Percentiles rank a stretch among this genome's conserved stretches.
These are phyloP conservation scores for Saguinus imperator DNA, from an alignment of 2,113 vertebrate genomes.

Conservation along the genomic window DNA sequence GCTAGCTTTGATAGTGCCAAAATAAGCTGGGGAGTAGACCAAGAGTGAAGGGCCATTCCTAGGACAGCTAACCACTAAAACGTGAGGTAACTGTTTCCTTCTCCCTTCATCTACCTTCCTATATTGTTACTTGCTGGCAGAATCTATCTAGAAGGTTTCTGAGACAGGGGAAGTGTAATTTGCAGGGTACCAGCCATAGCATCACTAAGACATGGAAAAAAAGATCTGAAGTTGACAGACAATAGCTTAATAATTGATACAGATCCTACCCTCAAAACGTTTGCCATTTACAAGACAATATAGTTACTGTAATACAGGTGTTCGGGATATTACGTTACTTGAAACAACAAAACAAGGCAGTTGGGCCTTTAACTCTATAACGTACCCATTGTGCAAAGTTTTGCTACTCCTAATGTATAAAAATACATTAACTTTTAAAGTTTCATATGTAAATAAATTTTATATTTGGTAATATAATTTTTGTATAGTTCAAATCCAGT, in stretches of 20 bases:
- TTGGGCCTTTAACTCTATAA: slow-evolving; percentile 2
- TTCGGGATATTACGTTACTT: background rate
- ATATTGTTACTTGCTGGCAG: background rate
- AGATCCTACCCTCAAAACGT: background rate
- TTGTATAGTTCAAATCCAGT: background rate
- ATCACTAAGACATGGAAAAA: background rate
- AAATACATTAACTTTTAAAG: background rate
- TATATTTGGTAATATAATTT: background rate
- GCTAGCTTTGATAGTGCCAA: background rate
- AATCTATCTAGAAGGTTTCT: background rate
- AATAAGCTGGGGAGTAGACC: background rate
- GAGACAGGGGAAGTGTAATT: background rate
- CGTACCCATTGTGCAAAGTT: background rate
- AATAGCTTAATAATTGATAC: background rate
- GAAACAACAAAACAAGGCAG: background rate
- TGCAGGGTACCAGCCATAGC: background rate
- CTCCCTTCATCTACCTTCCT: background rate
- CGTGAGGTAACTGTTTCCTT: background rate
- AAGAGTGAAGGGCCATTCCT: background rate
- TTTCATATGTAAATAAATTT: background rate
- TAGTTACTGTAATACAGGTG: background rate
- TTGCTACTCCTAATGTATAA: background rate
- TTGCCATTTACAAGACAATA: background rate
- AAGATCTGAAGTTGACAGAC: background rate
- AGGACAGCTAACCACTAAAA: background rate